phyloP scores from a whole-genome alignment of 2,113 vertebrate genomes.

The Argyrosomus japonicus region DNA sequence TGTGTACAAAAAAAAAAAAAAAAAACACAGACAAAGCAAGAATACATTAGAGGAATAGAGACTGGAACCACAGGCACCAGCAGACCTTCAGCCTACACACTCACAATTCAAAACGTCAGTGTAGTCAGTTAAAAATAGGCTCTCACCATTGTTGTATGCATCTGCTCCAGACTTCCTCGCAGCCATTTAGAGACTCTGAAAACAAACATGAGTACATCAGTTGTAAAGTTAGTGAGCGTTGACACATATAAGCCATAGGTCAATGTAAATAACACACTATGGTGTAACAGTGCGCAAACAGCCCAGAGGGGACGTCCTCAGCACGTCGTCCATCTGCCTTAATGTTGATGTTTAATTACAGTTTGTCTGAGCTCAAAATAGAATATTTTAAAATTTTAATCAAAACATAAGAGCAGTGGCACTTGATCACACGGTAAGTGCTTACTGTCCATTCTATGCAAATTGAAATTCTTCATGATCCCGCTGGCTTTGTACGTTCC shows the following conservation, averaged over 20 bases:
- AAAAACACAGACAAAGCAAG: slow-evolving; percentile 11
- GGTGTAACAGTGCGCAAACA: not conserved
- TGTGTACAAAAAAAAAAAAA: slow-evolving; percentile 64
- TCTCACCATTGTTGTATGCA: slow-evolving; percentile 92
- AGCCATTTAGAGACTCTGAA: slow-evolving; percentile 97
- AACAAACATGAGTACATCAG: slow-evolving; percentile 57
- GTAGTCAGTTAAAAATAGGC: slow-evolving; percentile 4
- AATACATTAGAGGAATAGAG: not conserved
- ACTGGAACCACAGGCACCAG: not conserved
- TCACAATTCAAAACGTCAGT: not conserved
- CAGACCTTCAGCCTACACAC: not conserved
- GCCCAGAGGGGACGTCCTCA: not conserved
- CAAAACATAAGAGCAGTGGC: not conserved
- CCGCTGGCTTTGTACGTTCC: slow-evolving; percentile 25
- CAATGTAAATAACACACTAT: not conserved
- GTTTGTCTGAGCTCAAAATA: not conserved
- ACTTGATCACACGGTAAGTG: not conserved
- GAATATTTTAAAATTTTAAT: not conserved
- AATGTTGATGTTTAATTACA: not conserved
- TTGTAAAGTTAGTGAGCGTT: not conserved
- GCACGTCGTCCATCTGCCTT: not conserved
- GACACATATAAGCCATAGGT: not conserved
- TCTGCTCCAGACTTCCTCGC: slow-evolving; percentile 95
- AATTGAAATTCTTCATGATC: not conserved
- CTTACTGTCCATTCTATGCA: not conserved